Base-by-base conservation (phyloP, 1,140 invertebrate species). In the Melipona quadrifasciata region DNA sequence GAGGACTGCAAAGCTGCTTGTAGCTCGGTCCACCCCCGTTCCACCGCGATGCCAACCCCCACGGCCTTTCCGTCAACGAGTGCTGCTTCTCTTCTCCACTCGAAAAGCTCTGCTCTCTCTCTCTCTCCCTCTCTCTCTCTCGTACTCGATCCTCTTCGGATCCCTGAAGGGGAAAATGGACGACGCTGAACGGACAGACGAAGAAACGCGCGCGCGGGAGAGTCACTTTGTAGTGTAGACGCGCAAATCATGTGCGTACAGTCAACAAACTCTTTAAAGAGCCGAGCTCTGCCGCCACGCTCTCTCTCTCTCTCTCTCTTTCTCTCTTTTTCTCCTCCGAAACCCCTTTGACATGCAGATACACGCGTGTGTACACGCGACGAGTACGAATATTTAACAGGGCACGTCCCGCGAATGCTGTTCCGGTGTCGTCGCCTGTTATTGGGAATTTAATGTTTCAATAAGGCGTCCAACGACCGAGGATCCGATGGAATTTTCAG, bases 291-390 rank as follows among this genome's bases (percentile, higher is more conserved):
- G 1, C 39, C 2, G 19, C 6, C 21, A 12, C 31, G 8, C 39
- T 39, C 65, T 68, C 24, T 61, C n/a, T 70, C 70, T 53, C 39
- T 47, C 39, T 39, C 39, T 39, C 39, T 39, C 39, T 39, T 6
- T 39, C 39, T 39, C 39, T 39, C 39, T 39, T 5, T 39, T 8
- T 39, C 39, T 39, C 39, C 39, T 39, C 6, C 39, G 0, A 5
- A 70, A 61, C 75, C 58, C 65, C 87, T 89, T 89, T 89, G 87
- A 86, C 67, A 89, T 89, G 87, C 79, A 82, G 87, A 89, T 89
- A 70, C 84, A 76, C 39, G 4, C 57, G 53, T 14, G 53, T 14
- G n/a, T 27, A 24, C 19, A 34, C 16, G 47, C 53, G 19, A 34
- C 55, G 34, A 19, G 17, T 19, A 61, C 64, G 81, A 78, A 84